Evolutionary conservation across 2,797 vertebrate species (phyloP).

Genomic region (Neosalanx taihuensis): DNA sequence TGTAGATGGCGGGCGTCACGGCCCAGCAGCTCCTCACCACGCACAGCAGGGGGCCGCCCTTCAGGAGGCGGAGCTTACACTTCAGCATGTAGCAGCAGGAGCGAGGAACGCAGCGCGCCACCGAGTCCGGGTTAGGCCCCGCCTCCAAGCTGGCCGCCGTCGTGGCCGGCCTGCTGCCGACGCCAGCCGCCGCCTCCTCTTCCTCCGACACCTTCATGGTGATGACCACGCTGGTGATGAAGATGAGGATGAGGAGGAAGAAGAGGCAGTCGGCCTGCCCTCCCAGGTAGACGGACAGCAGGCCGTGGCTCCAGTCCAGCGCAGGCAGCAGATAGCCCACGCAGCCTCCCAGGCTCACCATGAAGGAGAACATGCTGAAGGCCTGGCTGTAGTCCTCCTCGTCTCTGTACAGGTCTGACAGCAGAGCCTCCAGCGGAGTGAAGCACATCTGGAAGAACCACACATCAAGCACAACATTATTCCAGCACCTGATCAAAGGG

Average conservation of each 20-base stretch:
- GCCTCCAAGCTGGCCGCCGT: conserved; percentile 45
- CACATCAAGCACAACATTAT: neutral
- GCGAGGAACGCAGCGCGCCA: conserved; percentile 51
- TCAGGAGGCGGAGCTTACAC: conserved; percentile 66
- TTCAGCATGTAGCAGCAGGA: conserved; percentile 67
- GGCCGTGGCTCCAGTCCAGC: conserved; percentile 73
- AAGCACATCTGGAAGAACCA: conserved; percentile 81
- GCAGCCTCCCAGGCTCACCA: conserved; percentile 80
- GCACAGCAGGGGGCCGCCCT: conserved; percentile 68
- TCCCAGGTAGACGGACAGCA: conserved; percentile 68
- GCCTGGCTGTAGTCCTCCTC: conserved; percentile 75
- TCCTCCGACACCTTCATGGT: conserved; percentile 79
- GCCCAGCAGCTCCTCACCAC: conserved; percentile 72
- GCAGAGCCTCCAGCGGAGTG: conserved; percentile 75
- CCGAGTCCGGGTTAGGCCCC: neutral
- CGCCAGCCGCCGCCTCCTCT: conserved; percentile 8
- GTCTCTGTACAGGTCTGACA: conserved; percentile 75
- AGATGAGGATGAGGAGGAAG: conserved; percentile 75
- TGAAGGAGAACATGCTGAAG: conserved; percentile 81
- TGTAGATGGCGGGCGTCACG: conserved; percentile 75
- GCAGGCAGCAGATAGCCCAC: conserved; percentile 77
- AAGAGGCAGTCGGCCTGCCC: conserved; percentile 76
- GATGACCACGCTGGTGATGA: conserved; percentile 72
- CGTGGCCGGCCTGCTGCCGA: neutral
- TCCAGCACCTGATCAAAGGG: too few species aligned